A percentile compares a stretch with the other conserved stretches of the same genome.
These are phyloP conservation scores for Felis chaus DNA, from an alignment of 2,113 vertebrate species.

Conservation along the genomic window DNA sequence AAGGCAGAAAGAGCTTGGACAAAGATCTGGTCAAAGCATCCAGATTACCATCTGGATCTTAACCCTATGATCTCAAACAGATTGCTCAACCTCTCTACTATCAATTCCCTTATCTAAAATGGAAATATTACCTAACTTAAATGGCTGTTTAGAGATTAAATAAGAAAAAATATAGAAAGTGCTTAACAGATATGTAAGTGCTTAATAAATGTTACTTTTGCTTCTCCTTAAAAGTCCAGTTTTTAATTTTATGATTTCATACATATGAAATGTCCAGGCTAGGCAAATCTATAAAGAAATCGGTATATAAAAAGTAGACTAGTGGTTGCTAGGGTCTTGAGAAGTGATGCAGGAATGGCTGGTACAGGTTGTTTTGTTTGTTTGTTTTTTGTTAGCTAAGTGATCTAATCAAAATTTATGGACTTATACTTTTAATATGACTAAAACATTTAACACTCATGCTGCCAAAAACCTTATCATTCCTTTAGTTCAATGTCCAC, in stretches of 20 bases:
- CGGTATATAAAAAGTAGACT: neutral
- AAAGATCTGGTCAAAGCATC: neutral
- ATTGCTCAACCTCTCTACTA: neutral
- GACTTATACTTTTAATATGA: neutral
- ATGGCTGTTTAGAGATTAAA: neutral
- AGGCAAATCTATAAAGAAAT: neutral
- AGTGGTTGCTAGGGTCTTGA: neutral
- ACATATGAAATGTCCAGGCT: neutral
- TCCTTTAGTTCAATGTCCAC: neutral
- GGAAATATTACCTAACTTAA: constrained; percentile 27
- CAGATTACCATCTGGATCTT: neutral
- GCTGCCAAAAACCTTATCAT: neutral
- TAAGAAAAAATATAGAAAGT: neutral
- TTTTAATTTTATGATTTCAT: neutral
- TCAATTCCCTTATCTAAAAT: neutral
- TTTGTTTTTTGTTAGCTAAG: neutral
- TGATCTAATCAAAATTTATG: neutral
- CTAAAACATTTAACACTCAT: neutral
- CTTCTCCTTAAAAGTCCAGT: constrained; percentile 5
- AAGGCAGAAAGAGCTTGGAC: neutral
- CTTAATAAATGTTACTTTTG: neutral
- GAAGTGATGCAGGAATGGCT: neutral
- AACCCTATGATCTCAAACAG: neutral
- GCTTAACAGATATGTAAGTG: constrained; percentile 1
- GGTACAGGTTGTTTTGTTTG: neutral